A percentile compares a stretch with the other conserved stretches of the same genome.
Conservation (phyloP, 2,113 vertebrate species). For the Sciurus niger region DNA sequence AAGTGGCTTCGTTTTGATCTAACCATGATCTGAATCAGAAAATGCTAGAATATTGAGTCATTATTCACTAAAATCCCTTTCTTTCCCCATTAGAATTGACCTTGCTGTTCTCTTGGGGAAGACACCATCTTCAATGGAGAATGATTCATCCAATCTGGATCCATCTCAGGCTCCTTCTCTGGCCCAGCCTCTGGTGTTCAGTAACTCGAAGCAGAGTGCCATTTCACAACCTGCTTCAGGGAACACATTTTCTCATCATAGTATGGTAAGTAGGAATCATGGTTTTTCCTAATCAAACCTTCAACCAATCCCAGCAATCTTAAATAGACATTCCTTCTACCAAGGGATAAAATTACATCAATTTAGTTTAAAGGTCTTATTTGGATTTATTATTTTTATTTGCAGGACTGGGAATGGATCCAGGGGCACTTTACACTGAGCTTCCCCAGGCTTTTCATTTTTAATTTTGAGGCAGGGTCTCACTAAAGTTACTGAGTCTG, state of each 20-base stretch:
- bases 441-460: too few relatives aligned
- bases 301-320: background rate
- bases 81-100: conserved; percentile 92
- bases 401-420: too few relatives aligned
- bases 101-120: conserved; percentile 98
- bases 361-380: background rate
- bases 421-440: too few relatives aligned
- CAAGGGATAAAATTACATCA: background rate
- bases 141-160: conserved; percentile 93
- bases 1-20: conserved; percentile 28
- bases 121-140: conserved; percentile 95
- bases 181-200: conserved; percentile 97
- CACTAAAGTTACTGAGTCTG: too few relatives aligned
- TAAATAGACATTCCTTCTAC: background rate
- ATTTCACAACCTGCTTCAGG: conserved; percentile 92
- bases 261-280: conserved; percentile 92
- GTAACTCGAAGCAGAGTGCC: conserved; percentile 97
- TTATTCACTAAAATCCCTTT: conserved; percentile 43
- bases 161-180: conserved; percentile 93
- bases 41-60: background rate
- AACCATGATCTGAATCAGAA: background rate
- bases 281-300: background rate
- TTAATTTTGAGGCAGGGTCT: too few relatives aligned
- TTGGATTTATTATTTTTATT: background rate
- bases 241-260: conserved; percentile 94